Base-by-base conservation (phyloP, 2,888 invertebrate genomes). In the Lissocephala sabroskyi region DNA sequence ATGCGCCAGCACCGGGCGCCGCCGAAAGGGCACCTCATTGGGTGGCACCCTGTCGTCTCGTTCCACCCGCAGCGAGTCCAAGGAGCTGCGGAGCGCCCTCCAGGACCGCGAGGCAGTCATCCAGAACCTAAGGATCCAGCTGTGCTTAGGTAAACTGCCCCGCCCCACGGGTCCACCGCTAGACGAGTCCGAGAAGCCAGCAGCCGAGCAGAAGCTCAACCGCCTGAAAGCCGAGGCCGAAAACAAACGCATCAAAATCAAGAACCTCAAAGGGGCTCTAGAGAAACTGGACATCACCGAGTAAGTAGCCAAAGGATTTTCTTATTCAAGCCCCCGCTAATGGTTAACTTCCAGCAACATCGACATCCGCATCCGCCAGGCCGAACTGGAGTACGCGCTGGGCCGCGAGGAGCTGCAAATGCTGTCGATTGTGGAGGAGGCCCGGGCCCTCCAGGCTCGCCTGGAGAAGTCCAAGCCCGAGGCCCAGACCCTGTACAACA, bases 401-500 rank as follows among this genome's bases (percentile, higher is more conserved):
- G 95, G 95, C 0, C 88, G 95, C 37, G 95, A 96, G 84, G 96
- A 96, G 85, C 85, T 95, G 60, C 94, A 95, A 84, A 87, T 95
- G 77, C 85, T 95, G 61, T 93, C 94, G 39, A 87, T 95, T 66
- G 88, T 93, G 59, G 95, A 95, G 86, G 95, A 95, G 85, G 91
- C 91, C 47, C 88, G 94, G 48, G 90, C 92, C 41, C 87, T 95
- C 14, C 91, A 91, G 76, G 87, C 91, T n/a, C 90, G 91, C 52
- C 86, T 95, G 54, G 93, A 95, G 71, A 92, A 92, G 80, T 89
- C 79, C 79, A 87, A 81, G 82, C 86, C 77, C 61, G 87, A 82
- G 78, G 88, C 80, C 65, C 88, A 82, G 48, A 81, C 89, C 1
- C 84, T 90, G 9, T 90, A 87, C 82, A 81, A 82, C 46, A 68